phyloP scores from a whole-genome alignment of 2,888 invertebrate species.

The Hyposoter didymator region DNA sequence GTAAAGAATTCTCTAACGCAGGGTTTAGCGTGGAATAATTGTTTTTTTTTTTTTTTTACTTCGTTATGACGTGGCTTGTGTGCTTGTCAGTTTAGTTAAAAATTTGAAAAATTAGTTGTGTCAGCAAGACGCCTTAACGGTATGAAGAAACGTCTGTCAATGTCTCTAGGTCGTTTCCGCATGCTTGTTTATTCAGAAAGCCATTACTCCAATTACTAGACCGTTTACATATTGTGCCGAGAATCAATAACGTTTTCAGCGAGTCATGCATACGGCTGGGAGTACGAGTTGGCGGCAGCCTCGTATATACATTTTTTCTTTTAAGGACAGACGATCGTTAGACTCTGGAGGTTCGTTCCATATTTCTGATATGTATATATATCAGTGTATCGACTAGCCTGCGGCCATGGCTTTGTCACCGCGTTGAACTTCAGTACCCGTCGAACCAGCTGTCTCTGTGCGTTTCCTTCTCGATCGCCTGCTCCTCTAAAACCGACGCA shows the following conservation, averaged over 20 bases:
- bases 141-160: not conserved
- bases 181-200: not conserved
- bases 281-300: not conserved
- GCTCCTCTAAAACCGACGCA: not conserved
- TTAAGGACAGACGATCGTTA: not conserved
- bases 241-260: conserved; percentile 21
- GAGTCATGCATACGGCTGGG: conserved; percentile 15
- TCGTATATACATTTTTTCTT: not conserved
- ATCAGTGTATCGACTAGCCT: conserved; percentile 41
- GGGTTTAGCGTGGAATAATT: not conserved
- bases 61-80: not conserved
- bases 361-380: conserved; percentile 32
- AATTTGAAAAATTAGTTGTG: not conserved
- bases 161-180: not conserved
- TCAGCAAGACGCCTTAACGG: not conserved
- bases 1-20: too few relatives aligned
- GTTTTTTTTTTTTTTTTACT: not conserved
- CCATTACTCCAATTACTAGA: not conserved
- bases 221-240: not conserved
- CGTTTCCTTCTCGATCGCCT: not conserved
- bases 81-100: not conserved
- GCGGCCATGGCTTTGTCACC: conserved; percentile 55
- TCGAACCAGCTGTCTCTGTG: conserved; percentile 33
- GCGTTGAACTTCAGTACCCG: conserved; percentile 32
- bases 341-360: conserved; percentile 32